Evolutionary conservation across 2,888 invertebrate genomes (phyloP), one percentile per base, ranked within the genome.

Genomic region (Agonopterix arenella): DNA sequence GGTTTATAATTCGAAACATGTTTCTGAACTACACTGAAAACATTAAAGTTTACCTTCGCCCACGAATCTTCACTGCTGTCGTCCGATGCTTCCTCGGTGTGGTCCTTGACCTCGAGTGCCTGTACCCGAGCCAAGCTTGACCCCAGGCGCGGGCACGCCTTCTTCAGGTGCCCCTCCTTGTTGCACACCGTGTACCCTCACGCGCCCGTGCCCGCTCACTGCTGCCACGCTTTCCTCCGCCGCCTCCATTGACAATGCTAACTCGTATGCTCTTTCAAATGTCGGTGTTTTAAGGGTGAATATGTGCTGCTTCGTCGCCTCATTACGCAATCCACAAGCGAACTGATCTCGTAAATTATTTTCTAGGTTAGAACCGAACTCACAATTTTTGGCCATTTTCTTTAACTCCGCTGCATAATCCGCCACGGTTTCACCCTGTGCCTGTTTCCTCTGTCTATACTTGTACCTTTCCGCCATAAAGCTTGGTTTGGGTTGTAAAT

Each of bases 291-390:
- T 43, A 36, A 60, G 59, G 5, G 59, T 54, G n/a, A 62, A 62
- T 18, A 62, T 38, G 3, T 59, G 43, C 18, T 56, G 57, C 1
- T 59, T 47, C 2, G 60, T 58, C 0, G 7, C 44, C 4, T 60
- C 61, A 18, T 47, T 55, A 0, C 1, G 5, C 3, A 60, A 37
- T 0, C 58, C 59, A 11, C 59, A 60, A 1, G 55, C 59, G 1
- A 60, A 52, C 11, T 62, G 62, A 44, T 65, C 62, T 1, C 64
- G 38, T 7, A 64, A 41, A 18, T 55, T 63, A 13, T 64, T 62
- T 4, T 53, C 13, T 2, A 66, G 50, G 44, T 44, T 11, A 7
- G 11, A 18, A 0, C 7, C 41, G 10, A 62, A 62, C 1, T 45
- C 11, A 18, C 59, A 62, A 42, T 38, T 9, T 11, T 44, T 43